These are phyloP conservation scores for Brachionus calyciflorus DNA, from an alignment of 1,140 invertebrate genomes.

Conservation along the genomic window DNA sequence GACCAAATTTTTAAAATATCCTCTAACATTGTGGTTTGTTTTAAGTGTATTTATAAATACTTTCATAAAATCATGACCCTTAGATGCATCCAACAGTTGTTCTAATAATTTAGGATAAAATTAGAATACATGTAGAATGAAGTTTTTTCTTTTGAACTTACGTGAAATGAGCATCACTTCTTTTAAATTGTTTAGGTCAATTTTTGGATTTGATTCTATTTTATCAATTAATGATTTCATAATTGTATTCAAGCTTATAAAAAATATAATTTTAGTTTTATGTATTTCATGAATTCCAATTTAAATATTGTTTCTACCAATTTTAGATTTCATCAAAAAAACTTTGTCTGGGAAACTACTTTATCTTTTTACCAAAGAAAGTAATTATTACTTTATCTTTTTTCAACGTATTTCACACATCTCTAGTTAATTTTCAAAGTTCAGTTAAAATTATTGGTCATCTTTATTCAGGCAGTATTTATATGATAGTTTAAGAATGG, in stretches of 20 bases:
- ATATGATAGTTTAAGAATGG: no score
- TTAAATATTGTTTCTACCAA: no score
- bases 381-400: no score
- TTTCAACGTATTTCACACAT: no score
- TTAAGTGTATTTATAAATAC: not conserved
- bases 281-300: no score
- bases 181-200: not conserved
- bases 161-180: slow-evolving; percentile 29
- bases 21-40: slow-evolving; percentile 38
- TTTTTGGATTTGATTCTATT: slow-evolving; percentile 20
- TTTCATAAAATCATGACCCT: slow-evolving; percentile 39
- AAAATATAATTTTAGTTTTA: not conserved
- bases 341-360: no score
- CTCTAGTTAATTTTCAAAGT: no score
- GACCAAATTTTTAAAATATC: slow-evolving; percentile 37
- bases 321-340: no score
- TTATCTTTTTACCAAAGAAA: no score
- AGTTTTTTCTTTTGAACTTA: not conserved
- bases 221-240: slow-evolving; percentile 30
- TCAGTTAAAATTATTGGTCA: no score
- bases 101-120: not conserved
- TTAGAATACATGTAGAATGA: not conserved
- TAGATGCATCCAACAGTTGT: slow-evolving; percentile 4
- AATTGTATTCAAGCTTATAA: slow-evolving; percentile 13
- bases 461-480: no score